Percentiles rank a stretch among this genome's conserved stretches.
phyloP scores from a whole-genome alignment of 92 coral and sea anemone genomes.

The Porites divaricata region DNA sequence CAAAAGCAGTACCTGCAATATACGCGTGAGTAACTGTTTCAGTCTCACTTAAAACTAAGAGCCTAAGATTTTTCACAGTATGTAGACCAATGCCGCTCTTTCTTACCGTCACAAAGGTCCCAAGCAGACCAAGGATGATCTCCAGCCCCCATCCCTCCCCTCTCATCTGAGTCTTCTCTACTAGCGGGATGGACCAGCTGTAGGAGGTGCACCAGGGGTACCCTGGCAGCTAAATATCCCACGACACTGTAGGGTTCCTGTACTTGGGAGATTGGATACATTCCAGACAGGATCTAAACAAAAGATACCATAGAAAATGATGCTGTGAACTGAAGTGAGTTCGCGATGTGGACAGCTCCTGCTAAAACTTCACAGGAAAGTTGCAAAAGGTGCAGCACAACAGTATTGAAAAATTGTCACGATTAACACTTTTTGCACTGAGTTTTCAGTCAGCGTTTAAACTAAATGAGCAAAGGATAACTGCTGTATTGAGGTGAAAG shows the following conservation, averaged over 20 bases:
- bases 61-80: no score
- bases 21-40: no score
- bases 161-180: constrained; percentile 59
- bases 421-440: no score
- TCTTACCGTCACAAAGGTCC: constrained; percentile 96
- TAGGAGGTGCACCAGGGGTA: constrained; percentile 72
- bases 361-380: not conserved
- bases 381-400: no score
- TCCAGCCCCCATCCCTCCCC: constrained; percentile 46
- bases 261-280: constrained; percentile 96
- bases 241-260: constrained; percentile 96
- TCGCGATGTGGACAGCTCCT: not conserved
- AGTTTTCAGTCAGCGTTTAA: no score
- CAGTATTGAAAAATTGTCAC: no score
- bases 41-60: no score
- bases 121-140: constrained; percentile 91
- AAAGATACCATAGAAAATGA: not conserved
- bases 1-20: no score
- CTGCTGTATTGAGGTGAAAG: no score
- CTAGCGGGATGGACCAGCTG: constrained; percentile 76
- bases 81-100: not conserved
- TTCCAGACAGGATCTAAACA: constrained; percentile 89
- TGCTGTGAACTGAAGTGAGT: not conserved
- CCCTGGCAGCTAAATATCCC: constrained; percentile 90
- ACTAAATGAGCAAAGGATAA: no score